A percentile compares a stretch with the other conserved stretches of the same genome.
These are phyloP conservation scores for Spisula subtruncata DNA, from an alignment of 2,888 invertebrate species.

Conservation along the genomic window DNA sequence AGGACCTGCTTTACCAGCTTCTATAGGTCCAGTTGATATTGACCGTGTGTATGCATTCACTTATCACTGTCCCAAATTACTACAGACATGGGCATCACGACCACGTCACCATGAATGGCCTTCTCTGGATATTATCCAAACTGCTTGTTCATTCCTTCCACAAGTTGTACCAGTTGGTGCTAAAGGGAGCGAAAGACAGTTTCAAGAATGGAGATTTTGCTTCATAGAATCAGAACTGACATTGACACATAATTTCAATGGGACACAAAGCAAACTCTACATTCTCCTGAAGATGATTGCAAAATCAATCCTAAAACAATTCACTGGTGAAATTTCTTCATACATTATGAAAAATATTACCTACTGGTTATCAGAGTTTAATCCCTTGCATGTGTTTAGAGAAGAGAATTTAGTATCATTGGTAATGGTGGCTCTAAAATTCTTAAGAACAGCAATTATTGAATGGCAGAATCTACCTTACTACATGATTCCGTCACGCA, in stretches of 20 bases:
- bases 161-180: slow-evolving; percentile 17
- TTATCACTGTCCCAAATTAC: background rate
- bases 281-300: slow-evolving; percentile 30
- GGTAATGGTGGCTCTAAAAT: background rate
- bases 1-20: slow-evolving; percentile 17
- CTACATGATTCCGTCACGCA: slow-evolving; percentile 27
- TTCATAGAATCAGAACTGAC: slow-evolving; percentile 4
- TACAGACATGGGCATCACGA: slow-evolving; percentile 9
- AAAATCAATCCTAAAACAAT: background rate
- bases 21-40: background rate
- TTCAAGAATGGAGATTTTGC: slow-evolving; percentile 23
- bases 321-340: background rate
- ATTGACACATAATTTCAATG: slow-evolving; percentile 16
- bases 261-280: slow-evolving; percentile 16
- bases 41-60: background rate
- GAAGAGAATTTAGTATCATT: background rate
- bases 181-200: slow-evolving; percentile 8
- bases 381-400: background rate
- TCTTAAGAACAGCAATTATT: background rate
- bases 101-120: slow-evolving; percentile 15
- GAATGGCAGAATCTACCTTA: slow-evolving; percentile 5
- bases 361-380: slow-evolving; percentile 3
- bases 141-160: background rate
- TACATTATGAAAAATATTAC: slow-evolving; percentile 30
- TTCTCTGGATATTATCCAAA: background rate